Evolutionary conservation across 2,797 vertebrate genomes (phyloP).

Genomic region (Esox masquinongy): DNA sequence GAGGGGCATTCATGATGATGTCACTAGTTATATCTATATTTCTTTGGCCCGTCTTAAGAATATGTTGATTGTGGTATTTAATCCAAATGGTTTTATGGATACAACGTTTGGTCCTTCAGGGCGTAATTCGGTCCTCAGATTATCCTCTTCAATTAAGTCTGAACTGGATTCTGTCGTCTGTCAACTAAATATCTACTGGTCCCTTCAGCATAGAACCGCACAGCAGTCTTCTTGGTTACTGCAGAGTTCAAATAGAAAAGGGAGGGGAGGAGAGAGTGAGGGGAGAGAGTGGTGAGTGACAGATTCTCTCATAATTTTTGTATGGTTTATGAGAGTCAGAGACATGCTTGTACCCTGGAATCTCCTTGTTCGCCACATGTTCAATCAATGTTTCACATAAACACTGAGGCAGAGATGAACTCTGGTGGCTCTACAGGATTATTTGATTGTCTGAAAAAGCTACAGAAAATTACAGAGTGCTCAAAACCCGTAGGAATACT

Average conservation of each 20-base stretch:
- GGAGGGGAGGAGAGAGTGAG: not conserved
- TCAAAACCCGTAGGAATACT: not conserved
- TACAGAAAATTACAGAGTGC: not conserved
- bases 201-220: constrained; percentile 11
- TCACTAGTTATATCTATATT: constrained; percentile 26
- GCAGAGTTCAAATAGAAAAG: not conserved
- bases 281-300: not conserved
- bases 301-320: not conserved
- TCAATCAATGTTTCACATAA: not conserved
- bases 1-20: constrained; percentile 58
- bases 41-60: not conserved
- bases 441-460: not conserved
- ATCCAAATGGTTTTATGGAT: not conserved
- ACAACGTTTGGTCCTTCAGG: not conserved
- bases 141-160: not conserved
- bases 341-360: not conserved
- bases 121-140: not conserved
- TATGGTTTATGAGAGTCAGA: not conserved
- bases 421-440: not conserved
- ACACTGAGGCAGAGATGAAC: not conserved
- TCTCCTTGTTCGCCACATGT: not conserved
- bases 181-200: constrained; percentile 7
- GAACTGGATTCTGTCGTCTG: not conserved
- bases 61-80: not conserved
- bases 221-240: not conserved